Evolutionary conservation across 2,113 vertebrate species (phyloP), one percentile per base, ranked within the genome.

Genomic region (Daubentonia madagascariensis): DNA sequence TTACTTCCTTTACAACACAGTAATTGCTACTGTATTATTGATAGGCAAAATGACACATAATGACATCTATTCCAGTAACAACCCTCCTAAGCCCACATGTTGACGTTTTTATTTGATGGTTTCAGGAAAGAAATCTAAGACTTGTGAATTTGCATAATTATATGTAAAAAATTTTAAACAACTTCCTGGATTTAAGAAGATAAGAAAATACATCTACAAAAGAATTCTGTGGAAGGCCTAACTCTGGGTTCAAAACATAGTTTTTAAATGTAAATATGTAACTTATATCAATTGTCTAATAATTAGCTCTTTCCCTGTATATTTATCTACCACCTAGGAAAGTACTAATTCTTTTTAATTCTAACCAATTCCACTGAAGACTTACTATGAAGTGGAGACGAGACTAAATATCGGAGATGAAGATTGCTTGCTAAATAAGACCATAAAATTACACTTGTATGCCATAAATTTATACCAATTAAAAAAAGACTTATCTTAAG

Each of bases 41-140:
- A 88, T 30, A 37, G 43, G 54, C 1, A 1, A 93, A 95, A 91
- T 92, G 89, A 92, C 70, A 92, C 57, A 88, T 87, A 93, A 96
- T 92, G 23, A 80, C 81, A 94, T 92, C 48, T 85, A 54, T 89
- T 92, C 25, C 59, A 20, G 7, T 84, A 96, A 93, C 72, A 97
- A 94, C 70, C 43, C 67, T 73, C 65, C 61, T 30, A n/a, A 94
- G n/a, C 76, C 70, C 68, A 87, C 65, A 84, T 72, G 50, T 9
- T 88, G 40, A 94, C 45, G 30, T 43, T 61, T 61, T 76, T 94
- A 91, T 63, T 96, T 93, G 72, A 94, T 94, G 57, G 45, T 50
- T 93, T 96, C 59, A 84, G 89, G 68, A 63, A 95, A 98, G 94
- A 32, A 96, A 89, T 13, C 35, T 85, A 92, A 88, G 84, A 95